These are phyloP conservation scores for Ctenodactylus gundi DNA, from an alignment of 2,113 vertebrate species.

Conservation along the genomic window DNA sequence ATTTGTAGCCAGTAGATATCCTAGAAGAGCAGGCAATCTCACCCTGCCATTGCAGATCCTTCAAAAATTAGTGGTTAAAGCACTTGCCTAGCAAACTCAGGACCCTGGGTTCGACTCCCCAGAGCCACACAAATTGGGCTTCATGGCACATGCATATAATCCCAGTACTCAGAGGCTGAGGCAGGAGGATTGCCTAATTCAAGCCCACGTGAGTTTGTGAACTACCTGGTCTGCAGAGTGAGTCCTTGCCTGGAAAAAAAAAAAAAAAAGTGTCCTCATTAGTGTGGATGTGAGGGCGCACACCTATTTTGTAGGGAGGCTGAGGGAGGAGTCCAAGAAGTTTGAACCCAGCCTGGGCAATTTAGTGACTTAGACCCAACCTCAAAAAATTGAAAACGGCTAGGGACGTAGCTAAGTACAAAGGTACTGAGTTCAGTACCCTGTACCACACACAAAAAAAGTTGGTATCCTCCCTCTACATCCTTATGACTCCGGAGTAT, in stretches of 20 bases:
- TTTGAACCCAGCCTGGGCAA: no score
- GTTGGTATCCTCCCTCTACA: neutral
- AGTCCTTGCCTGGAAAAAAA: neutral
- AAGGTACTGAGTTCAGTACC: neutral
- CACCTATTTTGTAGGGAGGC: no score
- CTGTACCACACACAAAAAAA: neutral
- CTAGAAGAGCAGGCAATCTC: neutral
- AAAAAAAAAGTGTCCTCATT: no score
- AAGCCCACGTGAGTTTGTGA: neutral
- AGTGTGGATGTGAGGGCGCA: no score
- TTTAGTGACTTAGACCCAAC: no score
- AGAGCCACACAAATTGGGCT: no score
- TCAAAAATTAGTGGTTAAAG: no score
- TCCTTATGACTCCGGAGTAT: neutral
- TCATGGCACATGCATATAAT: neutral
- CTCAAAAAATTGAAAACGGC: no score
- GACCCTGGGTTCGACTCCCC: no score
- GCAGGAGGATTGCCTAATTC: neutral
- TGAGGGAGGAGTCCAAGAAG: no score
- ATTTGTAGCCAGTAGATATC: neutral
- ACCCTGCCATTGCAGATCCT: neutral
- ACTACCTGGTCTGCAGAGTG: neutral
- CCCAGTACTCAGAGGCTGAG: neutral
- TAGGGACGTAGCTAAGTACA: neutral
- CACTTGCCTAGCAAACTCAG: no score